Evolutionary conservation across 2,797 vertebrate species (phyloP).

Genomic region (Pantherophis vulpinus): DNA sequence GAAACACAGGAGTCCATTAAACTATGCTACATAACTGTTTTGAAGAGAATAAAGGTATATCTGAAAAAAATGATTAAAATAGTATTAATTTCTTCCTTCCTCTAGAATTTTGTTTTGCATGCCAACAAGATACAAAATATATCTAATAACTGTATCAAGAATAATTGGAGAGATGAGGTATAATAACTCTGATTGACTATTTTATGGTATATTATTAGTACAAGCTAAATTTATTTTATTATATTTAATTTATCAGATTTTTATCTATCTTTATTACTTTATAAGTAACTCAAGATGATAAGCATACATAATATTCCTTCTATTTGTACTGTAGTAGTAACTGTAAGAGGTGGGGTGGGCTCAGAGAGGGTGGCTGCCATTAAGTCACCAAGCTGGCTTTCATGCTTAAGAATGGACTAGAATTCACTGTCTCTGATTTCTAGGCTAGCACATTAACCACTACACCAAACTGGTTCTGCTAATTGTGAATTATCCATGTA

Average conservation of each 20-base stretch:
- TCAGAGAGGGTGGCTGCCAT: background rate
- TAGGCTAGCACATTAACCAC: background rate
- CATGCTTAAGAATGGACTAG: background rate
- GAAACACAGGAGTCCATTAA: background rate
- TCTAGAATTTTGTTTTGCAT: background rate
- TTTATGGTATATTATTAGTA: too few relatives aligned
- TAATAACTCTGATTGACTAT: background rate
- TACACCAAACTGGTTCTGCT: background rate
- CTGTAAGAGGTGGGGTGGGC: too few relatives aligned
- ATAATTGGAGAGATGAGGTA: background rate
- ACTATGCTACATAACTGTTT: background rate
- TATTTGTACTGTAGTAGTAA: background rate
- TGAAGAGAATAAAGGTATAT: background rate
- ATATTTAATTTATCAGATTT: background rate
- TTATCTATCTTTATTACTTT: background rate
- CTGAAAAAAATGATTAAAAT: background rate
- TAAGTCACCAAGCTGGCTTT: too few relatives aligned
- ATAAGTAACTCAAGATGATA: background rate
- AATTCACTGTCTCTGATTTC: background rate
- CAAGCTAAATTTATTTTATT: background rate
- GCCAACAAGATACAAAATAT: background rate
- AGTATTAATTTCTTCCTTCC: background rate
- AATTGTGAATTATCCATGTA: background rate
- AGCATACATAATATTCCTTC: background rate
- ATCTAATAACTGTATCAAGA: background rate